A percentile compares a stretch with the other conserved stretches of the same genome.
Conservation (phyloP, 2,113 vertebrate genomes). For the Propithecus coquereli region DNA sequence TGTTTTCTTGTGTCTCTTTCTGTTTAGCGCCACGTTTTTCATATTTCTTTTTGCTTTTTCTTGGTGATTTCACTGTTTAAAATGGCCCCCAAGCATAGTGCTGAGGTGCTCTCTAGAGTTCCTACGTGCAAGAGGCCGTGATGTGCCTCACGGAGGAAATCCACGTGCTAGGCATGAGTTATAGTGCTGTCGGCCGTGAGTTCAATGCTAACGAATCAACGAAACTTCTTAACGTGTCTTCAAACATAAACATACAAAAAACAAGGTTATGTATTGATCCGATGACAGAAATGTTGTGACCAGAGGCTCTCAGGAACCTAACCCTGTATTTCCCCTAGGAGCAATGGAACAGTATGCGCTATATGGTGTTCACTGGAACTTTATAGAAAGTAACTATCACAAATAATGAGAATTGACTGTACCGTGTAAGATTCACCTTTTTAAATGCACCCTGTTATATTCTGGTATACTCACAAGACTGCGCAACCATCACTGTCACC, state of each 20-base stretch:
- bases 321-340: not conserved
- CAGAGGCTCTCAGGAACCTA: not conserved
- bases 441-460: not conserved
- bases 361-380: not conserved
- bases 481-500: not conserved
- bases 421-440: not conserved
- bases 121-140: not conserved
- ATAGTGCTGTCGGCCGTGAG: not conserved
- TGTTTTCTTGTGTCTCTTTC: not conserved
- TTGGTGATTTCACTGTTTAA: not conserved
- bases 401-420: not conserved
- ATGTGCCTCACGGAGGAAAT: not conserved
- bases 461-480: not conserved
- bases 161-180: fast-evolving
- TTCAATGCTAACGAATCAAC: not conserved
- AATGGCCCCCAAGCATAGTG: not conserved
- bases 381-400: not conserved
- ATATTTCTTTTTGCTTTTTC: not conserved
- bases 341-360: not conserved
- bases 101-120: not conserved
- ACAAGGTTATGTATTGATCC: not conserved
- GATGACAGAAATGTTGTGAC: not conserved
- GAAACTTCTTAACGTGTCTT: not conserved
- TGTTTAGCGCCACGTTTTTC: not conserved
- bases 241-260: not conserved